Evolutionary conservation across 2,797 vertebrate genomes (phyloP).

Genomic region (Mionectes olivaceus): DNA sequence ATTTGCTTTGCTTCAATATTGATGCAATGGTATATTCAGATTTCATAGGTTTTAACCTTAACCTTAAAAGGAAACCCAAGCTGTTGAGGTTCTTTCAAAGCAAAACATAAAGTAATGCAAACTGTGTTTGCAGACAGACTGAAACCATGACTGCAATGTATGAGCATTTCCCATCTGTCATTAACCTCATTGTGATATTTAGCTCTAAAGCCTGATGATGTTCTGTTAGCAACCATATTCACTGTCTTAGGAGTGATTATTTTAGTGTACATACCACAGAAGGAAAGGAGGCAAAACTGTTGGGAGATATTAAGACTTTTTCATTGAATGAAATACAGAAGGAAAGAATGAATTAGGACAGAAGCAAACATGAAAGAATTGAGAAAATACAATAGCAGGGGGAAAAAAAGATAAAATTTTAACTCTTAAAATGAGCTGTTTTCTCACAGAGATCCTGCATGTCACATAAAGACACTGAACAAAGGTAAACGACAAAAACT

Average conservation of each 20-base stretch:
- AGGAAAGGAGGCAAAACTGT: neutral
- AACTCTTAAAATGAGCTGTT: neutral
- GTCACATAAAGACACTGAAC: neutral
- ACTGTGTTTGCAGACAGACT: constrained; percentile 44
- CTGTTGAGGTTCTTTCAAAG: constrained; percentile 44
- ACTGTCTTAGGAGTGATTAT: constrained; percentile 12
- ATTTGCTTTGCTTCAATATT: constrained; percentile 3
- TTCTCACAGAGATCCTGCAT: neutral
- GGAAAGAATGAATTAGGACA: neutral
- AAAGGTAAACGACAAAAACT: neutral
- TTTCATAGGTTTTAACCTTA: constrained; percentile 46
- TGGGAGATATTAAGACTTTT: neutral
- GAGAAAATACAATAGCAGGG: neutral
- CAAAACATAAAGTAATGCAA: constrained; percentile 34
- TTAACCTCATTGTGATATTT: constrained; percentile 45
- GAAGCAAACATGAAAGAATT: neutral
- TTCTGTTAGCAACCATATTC: constrained; percentile 19
- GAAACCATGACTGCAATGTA: constrained; percentile 27
- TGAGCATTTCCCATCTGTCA: constrained; percentile 45
- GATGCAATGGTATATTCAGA: neutral
- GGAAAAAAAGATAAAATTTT: neutral
- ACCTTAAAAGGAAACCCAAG: constrained; percentile 31
- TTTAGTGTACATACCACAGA: neutral
- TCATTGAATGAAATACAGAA: neutral
- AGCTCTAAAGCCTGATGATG: constrained; percentile 14